Evolutionary conservation across 2,113 vertebrate genomes (phyloP).

Genomic region (Eudyptes chrysolophus): DNA sequence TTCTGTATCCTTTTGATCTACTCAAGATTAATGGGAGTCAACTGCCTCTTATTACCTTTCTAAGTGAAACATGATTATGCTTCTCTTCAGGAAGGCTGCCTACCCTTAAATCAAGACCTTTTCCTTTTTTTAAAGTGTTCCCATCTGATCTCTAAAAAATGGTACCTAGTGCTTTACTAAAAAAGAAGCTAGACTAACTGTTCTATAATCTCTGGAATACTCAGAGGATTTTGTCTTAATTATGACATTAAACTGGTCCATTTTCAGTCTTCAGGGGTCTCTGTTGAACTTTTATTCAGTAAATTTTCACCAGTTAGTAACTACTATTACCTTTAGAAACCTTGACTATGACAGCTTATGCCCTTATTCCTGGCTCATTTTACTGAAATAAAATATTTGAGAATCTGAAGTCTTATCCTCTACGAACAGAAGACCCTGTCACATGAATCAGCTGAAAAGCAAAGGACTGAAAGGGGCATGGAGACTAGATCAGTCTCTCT

Average conservation of each 20-base stretch:
- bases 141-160: constrained; percentile 24
- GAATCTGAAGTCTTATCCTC: background rate
- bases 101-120: constrained; percentile 34
- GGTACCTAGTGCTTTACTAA: background rate
- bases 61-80: constrained; percentile 11
- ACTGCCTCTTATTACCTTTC: constrained; percentile 38
- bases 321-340: background rate
- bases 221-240: background rate
- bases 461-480: background rate
- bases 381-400: background rate
- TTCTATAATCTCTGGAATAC: background rate
- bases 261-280: constrained; percentile 3
- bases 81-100: background rate
- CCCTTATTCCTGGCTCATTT: background rate
- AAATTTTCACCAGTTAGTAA: background rate
- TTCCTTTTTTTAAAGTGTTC: background rate
- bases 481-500: background rate
- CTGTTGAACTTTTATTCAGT: background rate
- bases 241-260: background rate
- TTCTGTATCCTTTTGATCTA: constrained; percentile 26
- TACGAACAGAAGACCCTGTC: background rate
- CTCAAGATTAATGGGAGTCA: constrained; percentile 39
- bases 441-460: background rate
- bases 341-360: background rate
- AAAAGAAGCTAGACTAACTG: constrained; percentile 12